These are phyloP conservation scores for Phoenoteleia sp. DNA, from an alignment of 2,888 invertebrate species.

Conservation along the genomic window DNA sequence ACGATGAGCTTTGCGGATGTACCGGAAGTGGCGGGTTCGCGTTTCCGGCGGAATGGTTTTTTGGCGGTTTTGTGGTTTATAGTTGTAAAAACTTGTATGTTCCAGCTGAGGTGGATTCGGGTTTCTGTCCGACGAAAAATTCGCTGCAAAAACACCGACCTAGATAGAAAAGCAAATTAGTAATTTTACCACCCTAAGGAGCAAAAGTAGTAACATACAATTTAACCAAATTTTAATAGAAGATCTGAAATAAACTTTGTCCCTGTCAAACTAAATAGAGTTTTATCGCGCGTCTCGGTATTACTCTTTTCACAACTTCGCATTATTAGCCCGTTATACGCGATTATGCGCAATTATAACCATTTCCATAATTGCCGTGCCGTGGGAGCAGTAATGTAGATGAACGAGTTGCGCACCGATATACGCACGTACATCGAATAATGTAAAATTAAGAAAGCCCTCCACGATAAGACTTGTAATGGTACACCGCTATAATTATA, in stretches of 20 bases:
- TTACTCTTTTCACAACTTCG: slow-evolving; percentile 44
- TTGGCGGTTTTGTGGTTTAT: slow-evolving; percentile 32
- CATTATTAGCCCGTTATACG: slow-evolving; percentile 53
- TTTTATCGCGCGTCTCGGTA: slow-evolving; percentile 52
- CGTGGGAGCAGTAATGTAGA: slow-evolving; percentile 51
- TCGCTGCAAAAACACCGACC: neutral
- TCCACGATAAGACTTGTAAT: slow-evolving; percentile 69
- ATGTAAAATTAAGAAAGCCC: slow-evolving; percentile 69
- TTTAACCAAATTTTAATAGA: too few species aligned
- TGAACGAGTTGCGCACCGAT: slow-evolving; percentile 61
- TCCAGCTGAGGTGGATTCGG: neutral
- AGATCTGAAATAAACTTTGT: neutral
- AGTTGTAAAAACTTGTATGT: slow-evolving; percentile 3
- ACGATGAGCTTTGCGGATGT: slow-evolving; percentile 10
- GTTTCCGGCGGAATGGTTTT: slow-evolving; percentile 11
- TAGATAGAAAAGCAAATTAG: neutral
- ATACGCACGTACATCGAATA: slow-evolving; percentile 70
- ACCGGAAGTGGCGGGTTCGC: slow-evolving; percentile 19
- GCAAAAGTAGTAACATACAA: too few species aligned
- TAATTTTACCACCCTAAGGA: too few species aligned
- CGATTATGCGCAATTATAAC: slow-evolving; percentile 65
- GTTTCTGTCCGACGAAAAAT: neutral
- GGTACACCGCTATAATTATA: slow-evolving; percentile 61
- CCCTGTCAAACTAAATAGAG: slow-evolving; percentile 59
- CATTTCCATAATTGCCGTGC: slow-evolving; percentile 62